phyloP scores from a whole-genome alignment of 2,888 invertebrate genomes.

The Melinopterus prodromus region DNA sequence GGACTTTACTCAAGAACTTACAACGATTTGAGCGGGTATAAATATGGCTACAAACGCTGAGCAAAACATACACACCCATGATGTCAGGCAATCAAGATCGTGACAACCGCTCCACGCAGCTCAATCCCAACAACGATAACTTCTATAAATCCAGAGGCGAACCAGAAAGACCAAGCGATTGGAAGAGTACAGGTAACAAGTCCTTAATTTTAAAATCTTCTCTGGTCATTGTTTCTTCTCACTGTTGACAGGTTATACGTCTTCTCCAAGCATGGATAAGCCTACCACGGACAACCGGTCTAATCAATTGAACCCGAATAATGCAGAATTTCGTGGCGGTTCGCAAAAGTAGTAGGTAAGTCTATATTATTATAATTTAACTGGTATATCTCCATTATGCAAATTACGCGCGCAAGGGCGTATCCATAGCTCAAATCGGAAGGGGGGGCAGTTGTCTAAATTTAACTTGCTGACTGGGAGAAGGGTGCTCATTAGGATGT shows the following conservation, averaged over 20 bases:
- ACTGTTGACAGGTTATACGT: not conserved
- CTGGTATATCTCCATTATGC: no score
- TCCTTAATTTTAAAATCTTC: not conserved
- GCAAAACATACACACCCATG: not conserved
- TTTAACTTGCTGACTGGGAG: no score
- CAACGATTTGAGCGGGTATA: not conserved
- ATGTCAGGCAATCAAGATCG: constrained; percentile 23
- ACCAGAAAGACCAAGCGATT: constrained; percentile 25
- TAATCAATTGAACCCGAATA: constrained; percentile 28
- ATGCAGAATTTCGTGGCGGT: constrained; percentile 16
- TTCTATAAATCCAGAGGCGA: constrained; percentile 40
- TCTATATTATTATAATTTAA: constrained; percentile 6
- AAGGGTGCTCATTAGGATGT: no score
- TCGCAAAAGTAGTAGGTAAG: constrained; percentile 14
- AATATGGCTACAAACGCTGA: not conserved
- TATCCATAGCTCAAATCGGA: no score
- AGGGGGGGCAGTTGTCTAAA: no score
- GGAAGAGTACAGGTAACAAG: constrained; percentile 6
- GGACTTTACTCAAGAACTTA: not conserved
- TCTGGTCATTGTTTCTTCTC: no score
- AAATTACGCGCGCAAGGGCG: no score
- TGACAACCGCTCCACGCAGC: constrained; percentile 15
- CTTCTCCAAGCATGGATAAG: not conserved
- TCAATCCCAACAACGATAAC: constrained; percentile 20
- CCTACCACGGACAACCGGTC: constrained; percentile 17